phyloP scores from a whole-genome alignment of 2,888 invertebrate species.

The Orchesella flavescens region DNA sequence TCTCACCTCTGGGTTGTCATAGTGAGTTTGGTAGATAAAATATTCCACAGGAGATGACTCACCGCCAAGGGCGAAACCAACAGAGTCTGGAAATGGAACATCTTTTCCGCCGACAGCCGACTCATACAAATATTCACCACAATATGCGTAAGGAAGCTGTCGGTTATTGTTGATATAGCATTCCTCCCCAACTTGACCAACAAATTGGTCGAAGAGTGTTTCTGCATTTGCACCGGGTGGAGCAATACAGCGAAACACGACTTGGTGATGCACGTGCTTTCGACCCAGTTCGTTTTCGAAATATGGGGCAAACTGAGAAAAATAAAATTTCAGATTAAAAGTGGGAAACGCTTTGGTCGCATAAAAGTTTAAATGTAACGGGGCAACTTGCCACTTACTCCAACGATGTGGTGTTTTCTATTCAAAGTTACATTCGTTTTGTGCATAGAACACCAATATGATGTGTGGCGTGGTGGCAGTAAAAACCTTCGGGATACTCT shows the following conservation, averaged over 20 bases:
- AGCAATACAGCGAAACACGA: constrained; percentile 84
- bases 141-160: constrained; percentile 85
- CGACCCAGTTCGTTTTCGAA: constrained; percentile 67
- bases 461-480: constrained; percentile 3
- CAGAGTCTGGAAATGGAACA: background rate
- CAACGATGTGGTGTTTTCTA: constrained; percentile 17
- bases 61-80: constrained; percentile 5
- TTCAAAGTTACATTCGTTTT: background rate
- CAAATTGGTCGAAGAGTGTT: constrained; percentile 80
- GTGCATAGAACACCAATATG: constrained; percentile 28
- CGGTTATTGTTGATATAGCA: constrained; percentile 85
- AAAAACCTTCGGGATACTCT: background rate
- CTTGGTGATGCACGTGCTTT: constrained; percentile 87
- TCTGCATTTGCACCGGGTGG: constrained; percentile 55
- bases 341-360: too few relatives aligned
- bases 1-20: background rate
- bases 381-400: background rate
- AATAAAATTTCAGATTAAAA: too few relatives aligned
- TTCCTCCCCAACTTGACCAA: constrained; percentile 79
- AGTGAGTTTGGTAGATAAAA: constrained; percentile 16
- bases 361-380: too few relatives aligned
- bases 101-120: background rate
- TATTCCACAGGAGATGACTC: background rate
- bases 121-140: constrained; percentile 79
- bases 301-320: constrained; percentile 8